Evolutionary conservation across 2,797 vertebrate genomes (phyloP), one percentile per base, ranked within the genome.

Genomic region (Masticophis lateralis): DNA sequence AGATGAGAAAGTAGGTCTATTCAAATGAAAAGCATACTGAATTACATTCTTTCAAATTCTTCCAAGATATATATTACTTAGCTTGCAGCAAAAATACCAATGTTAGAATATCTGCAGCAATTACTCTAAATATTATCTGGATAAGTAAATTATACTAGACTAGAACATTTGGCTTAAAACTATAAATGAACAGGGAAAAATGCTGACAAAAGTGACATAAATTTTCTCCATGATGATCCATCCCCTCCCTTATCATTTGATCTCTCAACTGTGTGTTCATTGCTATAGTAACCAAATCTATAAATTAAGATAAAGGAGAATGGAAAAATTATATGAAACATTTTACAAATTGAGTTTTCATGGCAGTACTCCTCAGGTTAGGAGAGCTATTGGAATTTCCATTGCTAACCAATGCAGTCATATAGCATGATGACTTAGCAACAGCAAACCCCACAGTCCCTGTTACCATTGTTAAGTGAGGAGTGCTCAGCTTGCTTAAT

Each of bases 31-130:
- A 59, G 86, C 93, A 94, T 0, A 6, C 55, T 92, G 55, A 27
- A n/a, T 90, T 90, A 79, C 91, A 91, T 37, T 55, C 32, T 25
- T 94, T 66, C 90, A 12, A 95, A 93, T 56, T 79, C n/a, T n/a
- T 93, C 91, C 37, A 94, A 91, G 53, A 94, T 25, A 94, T 47
- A 25, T 56, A 20, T 92, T 95, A 95, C 92, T 95, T 93, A 93
- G 66, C 92, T 94, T 79, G 51, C 59, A 92, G 91, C 95, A 95
- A 25, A 57, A 94, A 91, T 57, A 94, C 28, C 55, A 47, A 27
- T 28, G n/a, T 59, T n/a, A 55, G 20, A 51, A 87, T 63, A 60
- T 69, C 87, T 87, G 16, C 5, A 87, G 5, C 66, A 22, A 20
- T 55, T 79, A 91, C 37, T 0, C 0, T 63, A 92, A 92, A 90